Evolutionary conservation across 2,888 invertebrate species (phyloP).

Genomic region (Tetramorium bicarinatum): DNA sequence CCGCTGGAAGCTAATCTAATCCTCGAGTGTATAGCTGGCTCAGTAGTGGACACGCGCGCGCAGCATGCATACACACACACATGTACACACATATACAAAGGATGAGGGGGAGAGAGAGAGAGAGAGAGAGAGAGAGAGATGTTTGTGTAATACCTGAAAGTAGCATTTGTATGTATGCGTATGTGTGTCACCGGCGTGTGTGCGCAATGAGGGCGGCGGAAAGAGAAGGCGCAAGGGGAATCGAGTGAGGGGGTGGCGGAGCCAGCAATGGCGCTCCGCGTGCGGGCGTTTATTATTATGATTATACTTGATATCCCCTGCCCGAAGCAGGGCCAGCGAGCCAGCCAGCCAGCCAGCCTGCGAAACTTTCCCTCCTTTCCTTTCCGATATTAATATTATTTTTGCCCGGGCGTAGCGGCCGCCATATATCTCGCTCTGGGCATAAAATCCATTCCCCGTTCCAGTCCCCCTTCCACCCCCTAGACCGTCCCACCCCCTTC

Average conservation of each 20-base stretch:
- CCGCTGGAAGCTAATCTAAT: slow-evolving; percentile 84
- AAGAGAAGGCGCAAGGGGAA: slow-evolving; percentile 66
- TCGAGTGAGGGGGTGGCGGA: slow-evolving; percentile 75
- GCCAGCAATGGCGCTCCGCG: slow-evolving; percentile 84
- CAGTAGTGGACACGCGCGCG: slow-evolving; percentile 66
- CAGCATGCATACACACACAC: slow-evolving; percentile 56
- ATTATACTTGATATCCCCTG: slow-evolving; percentile 86
- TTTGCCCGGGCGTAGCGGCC: slow-evolving; percentile 86
- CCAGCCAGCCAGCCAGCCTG: slow-evolving; percentile 80
- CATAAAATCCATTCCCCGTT: slow-evolving; percentile 86
- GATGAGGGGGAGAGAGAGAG: slow-evolving; percentile 21
- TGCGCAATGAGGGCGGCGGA: slow-evolving; percentile 77
- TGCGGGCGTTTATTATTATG: slow-evolving; percentile 86
- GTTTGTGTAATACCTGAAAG: slow-evolving; percentile 75
- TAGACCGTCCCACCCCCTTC: slow-evolving; percentile 74
- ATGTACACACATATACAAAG: slow-evolving; percentile 35
- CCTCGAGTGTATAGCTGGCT: slow-evolving; percentile 81
- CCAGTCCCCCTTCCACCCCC: slow-evolving; percentile 75
- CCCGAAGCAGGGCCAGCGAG: slow-evolving; percentile 84
- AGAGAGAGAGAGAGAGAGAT: slow-evolving; percentile 63
- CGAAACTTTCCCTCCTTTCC: slow-evolving; percentile 86
- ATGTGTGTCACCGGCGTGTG: slow-evolving; percentile 64
- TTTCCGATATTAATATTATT: slow-evolving; percentile 86
- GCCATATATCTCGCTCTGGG: slow-evolving; percentile 86
- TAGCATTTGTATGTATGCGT: slow-evolving; percentile 68